Evolutionary conservation across 2,888 invertebrate species (phyloP).

Genomic region (Limnephilus marmoratus): DNA sequence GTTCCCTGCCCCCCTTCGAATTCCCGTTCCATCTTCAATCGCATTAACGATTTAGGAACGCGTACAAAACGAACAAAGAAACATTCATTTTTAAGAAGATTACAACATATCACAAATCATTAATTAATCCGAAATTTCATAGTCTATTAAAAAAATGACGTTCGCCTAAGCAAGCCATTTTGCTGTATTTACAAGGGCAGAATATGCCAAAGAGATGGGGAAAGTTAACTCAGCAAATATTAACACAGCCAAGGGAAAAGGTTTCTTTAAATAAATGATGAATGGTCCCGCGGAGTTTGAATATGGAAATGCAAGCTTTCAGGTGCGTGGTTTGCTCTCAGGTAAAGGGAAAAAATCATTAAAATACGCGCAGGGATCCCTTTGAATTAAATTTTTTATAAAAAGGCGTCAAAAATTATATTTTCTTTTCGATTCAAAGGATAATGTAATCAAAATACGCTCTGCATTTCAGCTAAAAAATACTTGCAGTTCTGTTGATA

Average conservation of each 20-base stretch:
- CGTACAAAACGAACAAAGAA: too few species aligned
- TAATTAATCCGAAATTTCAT: not conserved
- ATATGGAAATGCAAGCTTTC: not conserved
- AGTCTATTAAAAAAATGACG: not conserved
- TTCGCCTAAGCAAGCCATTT: not conserved
- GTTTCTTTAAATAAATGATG: conserved; percentile 20
- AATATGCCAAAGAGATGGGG: not conserved
- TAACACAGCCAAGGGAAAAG: conserved; percentile 14
- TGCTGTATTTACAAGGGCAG: not conserved
- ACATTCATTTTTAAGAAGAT: too few species aligned
- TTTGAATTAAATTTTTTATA: not conserved
- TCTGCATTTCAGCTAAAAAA: not conserved
- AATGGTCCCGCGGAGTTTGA: not conserved
- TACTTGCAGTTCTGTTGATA: not conserved
- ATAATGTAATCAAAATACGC: not conserved
- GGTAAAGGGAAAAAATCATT: not conserved
- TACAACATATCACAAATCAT: too few species aligned
- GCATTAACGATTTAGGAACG: too few species aligned
- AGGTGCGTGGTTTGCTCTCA: not conserved
- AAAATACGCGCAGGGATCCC: not conserved
- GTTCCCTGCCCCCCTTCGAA: too few species aligned
- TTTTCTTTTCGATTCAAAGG: not conserved
- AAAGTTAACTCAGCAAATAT: not conserved
- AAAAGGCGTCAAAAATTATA: not conserved
- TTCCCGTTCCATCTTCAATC: too few species aligned